phyloP scores from a whole-genome alignment of 1,140 invertebrate species.

The Agrilus planipennis region DNA sequence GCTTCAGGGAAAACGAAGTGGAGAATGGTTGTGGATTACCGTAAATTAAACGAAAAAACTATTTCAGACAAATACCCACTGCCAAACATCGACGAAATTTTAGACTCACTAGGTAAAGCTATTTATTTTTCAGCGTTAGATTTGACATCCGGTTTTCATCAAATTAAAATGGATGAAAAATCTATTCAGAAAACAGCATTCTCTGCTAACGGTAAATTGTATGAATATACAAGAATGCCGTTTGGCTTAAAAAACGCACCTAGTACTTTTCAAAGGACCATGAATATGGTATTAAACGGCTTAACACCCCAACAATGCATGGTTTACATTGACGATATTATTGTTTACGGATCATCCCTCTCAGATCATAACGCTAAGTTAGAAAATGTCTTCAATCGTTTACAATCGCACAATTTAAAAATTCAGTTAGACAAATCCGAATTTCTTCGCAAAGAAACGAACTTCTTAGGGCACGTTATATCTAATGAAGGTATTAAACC shows the following conservation, averaged over 20 bases:
- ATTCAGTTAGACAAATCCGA: constrained; percentile 7
- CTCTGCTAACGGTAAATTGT: not conserved
- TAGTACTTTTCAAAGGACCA: not conserved
- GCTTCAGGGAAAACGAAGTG: too few species aligned
- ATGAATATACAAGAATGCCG: not conserved
- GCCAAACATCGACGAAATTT: too few species aligned
- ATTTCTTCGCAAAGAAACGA: constrained; percentile 4
- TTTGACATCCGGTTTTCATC: too few species aligned
- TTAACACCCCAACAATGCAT: not conserved
- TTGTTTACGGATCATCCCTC: not conserved
- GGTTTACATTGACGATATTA: constrained; percentile 5
- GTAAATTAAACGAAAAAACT: too few species aligned
- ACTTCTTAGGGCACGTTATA: constrained; percentile 12
- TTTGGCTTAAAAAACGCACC: not conserved
- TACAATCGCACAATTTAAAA: constrained; percentile 4
- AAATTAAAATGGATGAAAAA: constrained; percentile 1
- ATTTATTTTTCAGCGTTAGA: too few species aligned
- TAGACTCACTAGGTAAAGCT: too few species aligned
- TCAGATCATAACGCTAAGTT: not conserved
- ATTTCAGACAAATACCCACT: too few species aligned
- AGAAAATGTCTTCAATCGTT: not conserved
- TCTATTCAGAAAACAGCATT: constrained; percentile 6
- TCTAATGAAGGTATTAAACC: constrained; percentile 7
- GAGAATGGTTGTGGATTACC: too few species aligned
- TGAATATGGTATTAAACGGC: not conserved